A percentile compares a stretch with the other conserved stretches of the same genome.
Evolutionary conservation across 1,140 invertebrate genomes (phyloP).

Genomic region (Odontomachus brunneus): DNA sequence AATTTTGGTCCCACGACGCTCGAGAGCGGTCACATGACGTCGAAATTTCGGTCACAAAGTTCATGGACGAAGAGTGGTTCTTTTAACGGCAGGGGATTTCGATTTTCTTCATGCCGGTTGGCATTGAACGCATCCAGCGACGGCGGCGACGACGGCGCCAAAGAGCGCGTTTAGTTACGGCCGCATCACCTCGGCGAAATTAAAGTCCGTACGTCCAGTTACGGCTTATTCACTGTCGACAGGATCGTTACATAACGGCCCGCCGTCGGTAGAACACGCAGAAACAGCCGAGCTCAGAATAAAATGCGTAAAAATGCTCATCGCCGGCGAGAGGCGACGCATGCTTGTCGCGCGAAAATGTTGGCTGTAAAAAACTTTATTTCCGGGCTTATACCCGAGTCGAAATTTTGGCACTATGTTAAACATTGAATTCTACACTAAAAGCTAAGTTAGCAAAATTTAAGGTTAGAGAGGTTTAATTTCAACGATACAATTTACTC

Average conservation of each 20-base stretch:
- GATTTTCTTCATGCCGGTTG: slow-evolving; percentile 29
- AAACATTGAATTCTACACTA: too few species aligned
- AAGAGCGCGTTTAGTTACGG: slow-evolving; percentile 15
- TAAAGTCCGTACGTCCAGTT: slow-evolving; percentile 37
- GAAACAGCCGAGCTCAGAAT: not conserved
- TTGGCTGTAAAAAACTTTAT: too few species aligned
- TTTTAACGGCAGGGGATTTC: slow-evolving; percentile 10
- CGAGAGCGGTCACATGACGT: not conserved
- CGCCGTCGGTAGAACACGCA: slow-evolving; percentile 2
- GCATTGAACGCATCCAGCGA: slow-evolving; percentile 19
- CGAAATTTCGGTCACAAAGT: slow-evolving; percentile 51
- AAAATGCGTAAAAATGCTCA: slow-evolving; percentile 22
- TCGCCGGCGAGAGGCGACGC: not conserved
- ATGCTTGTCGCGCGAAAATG: not conserved
- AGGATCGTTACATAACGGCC: slow-evolving; percentile 46
- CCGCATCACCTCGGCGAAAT: slow-evolving; percentile 40
- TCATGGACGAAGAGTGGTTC: slow-evolving; percentile 17
- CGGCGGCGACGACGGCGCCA: not conserved
- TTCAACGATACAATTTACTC: too few species aligned
- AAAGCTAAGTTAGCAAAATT: too few species aligned
- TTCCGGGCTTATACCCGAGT: too few species aligned
- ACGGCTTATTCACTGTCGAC: slow-evolving; percentile 42
- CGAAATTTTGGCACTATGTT: too few species aligned
- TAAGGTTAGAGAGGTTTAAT: too few species aligned
- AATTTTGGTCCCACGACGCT: not conserved